A percentile compares a stretch with the other conserved stretches of the same genome.
Conservation (phyloP, 2,888 invertebrate species). For the Lapara coniferarum region DNA sequence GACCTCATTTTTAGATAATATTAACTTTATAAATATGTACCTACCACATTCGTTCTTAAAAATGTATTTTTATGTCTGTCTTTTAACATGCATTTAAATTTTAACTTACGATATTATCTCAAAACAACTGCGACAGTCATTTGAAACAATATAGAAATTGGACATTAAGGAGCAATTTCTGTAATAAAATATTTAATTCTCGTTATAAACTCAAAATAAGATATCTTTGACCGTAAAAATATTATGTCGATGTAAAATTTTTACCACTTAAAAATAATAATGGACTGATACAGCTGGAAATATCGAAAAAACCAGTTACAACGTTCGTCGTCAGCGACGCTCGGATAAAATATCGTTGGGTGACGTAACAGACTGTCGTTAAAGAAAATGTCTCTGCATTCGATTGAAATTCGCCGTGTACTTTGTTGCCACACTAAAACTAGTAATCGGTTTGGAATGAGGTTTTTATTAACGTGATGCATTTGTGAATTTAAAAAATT, state of each 20-base stretch:
- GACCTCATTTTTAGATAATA: too few species aligned
- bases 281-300: conserved; percentile 17
- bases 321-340: not conserved
- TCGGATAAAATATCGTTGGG: conserved; percentile 12
- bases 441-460: not conserved
- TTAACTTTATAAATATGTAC: too few species aligned
- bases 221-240: conserved; percentile 1
- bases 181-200: conserved; percentile 12
- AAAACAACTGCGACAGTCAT: not conserved
- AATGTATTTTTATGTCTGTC: not conserved
- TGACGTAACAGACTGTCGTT: conserved; percentile 35
- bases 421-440: conserved; percentile 30
- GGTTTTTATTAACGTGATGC: not conserved
- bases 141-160: not conserved
- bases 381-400: conserved; percentile 41
- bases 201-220: conserved; percentile 1
- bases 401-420: conserved; percentile 45
- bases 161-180: not conserved
- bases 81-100: not conserved
- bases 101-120: not conserved
- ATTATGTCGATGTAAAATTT: conserved; percentile 2
- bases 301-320: conserved; percentile 11
- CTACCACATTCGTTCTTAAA: too few species aligned
- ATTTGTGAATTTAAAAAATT: too few species aligned
- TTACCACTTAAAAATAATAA: not conserved